Evolutionary conservation across 2,797 vertebrate species (phyloP).

Genomic region (Fistularia tabacaria): DNA sequence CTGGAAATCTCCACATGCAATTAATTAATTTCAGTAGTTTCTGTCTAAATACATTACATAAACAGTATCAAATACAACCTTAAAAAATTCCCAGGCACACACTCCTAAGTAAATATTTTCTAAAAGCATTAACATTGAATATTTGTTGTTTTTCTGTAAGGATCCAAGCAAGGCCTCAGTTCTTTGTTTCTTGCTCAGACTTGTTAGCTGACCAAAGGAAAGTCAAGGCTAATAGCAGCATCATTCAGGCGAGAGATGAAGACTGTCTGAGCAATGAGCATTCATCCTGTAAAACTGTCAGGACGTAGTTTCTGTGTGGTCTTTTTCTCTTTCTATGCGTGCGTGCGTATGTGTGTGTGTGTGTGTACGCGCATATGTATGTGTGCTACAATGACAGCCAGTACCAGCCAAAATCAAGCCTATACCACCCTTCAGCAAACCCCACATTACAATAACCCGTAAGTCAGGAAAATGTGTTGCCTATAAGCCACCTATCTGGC

Average conservation of each 20-base stretch:
- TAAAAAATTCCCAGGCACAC: slow-evolving; percentile 1
- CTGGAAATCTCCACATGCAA: neutral
- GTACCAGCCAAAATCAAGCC: too few relatives aligned
- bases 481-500: too few relatives aligned
- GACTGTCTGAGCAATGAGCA: slow-evolving; percentile 6
- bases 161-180: neutral
- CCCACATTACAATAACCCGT: too few relatives aligned
- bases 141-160: slow-evolving; percentile 6
- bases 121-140: slow-evolving; percentile 9
- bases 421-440: too few relatives aligned
- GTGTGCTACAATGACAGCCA: too few relatives aligned
- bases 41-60: slow-evolving; percentile 1
- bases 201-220: slow-evolving; percentile 3
- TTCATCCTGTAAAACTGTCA: slow-evolving; percentile 15
- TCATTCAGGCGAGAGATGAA: slow-evolving; percentile 16
- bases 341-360: slow-evolving; percentile 1
- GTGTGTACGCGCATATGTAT: too few relatives aligned
- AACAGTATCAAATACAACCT: slow-evolving; percentile 1
- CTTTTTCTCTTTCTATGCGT: slow-evolving; percentile 1
- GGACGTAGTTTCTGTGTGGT: slow-evolving; percentile 30
- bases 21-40: neutral
- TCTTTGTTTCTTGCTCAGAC: slow-evolving; percentile 2
- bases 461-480: too few relatives aligned
- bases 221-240: neutral
- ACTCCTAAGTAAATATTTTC: slow-evolving; percentile 7